These are phyloP conservation scores for Malthinus flaveolus DNA, from an alignment of 2,888 invertebrate species.

Conservation along the genomic window DNA sequence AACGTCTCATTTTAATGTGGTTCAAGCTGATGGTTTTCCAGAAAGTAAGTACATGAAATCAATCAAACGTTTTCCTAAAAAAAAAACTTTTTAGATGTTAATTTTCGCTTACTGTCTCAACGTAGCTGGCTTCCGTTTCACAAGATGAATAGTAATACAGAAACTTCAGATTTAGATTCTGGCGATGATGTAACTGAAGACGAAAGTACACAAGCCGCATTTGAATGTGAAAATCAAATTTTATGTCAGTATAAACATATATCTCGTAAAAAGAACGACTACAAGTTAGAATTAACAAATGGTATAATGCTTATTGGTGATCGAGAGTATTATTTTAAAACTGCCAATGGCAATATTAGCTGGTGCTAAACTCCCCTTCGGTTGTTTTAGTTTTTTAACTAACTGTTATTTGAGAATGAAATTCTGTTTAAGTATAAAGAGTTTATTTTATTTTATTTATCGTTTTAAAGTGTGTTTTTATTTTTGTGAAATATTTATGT, in stretches of 20 bases:
- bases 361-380: not conserved
- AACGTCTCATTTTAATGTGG: not conserved
- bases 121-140: not conserved
- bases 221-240: slow-evolving; percentile 5
- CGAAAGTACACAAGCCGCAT: not conserved
- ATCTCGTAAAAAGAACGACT: not conserved
- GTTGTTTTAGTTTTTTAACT: not conserved
- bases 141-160: too few species aligned
- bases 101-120: not conserved
- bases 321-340: slow-evolving; percentile 9
- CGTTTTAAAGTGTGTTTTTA: too few species aligned
- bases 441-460: too few species aligned
- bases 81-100: not conserved
- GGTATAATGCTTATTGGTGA: slow-evolving; percentile 5
- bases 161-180: slow-evolving; percentile 1
- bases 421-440: too few species aligned
- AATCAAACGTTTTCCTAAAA: not conserved
- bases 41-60: not conserved
- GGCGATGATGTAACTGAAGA: slow-evolving; percentile 12
- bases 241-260: not conserved
- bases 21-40: not conserved
- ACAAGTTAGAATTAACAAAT: not conserved
- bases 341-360: not conserved
- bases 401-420: not conserved
- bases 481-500: too few species aligned